Percentiles rank a stretch among this genome's conserved stretches.
Conservation (phyloP, 2,113 vertebrate species). For the Sinocyclocheilus maitianheensis region DNA sequence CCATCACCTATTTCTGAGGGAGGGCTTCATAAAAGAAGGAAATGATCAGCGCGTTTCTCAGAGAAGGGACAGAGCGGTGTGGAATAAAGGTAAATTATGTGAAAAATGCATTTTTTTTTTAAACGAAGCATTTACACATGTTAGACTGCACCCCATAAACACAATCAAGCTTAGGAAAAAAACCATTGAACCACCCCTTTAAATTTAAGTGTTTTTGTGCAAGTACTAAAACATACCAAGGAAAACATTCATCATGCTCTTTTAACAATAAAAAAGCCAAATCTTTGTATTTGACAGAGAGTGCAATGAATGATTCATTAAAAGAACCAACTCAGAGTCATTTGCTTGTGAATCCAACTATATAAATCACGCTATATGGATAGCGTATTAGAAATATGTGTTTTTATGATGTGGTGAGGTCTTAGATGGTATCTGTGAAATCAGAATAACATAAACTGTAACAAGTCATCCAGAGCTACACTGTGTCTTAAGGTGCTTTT, state of each 20-base stretch:
- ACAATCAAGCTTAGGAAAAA: too few relatives aligned
- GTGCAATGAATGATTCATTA: neutral
- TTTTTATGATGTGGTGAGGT: neutral
- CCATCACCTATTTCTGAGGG: too few relatives aligned
- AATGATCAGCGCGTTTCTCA: too few relatives aligned
- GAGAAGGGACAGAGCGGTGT: too few relatives aligned
- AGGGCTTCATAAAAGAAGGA: too few relatives aligned
- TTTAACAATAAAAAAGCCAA: neutral
- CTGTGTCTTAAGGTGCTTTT: neutral
- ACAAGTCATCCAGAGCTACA: neutral
- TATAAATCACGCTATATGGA: neutral
- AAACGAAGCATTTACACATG: too few relatives aligned
- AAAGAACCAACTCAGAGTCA: neutral
- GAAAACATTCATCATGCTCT: neutral
- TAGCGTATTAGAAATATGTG: neutral
- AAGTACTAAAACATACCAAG: too few relatives aligned
- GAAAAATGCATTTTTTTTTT: too few relatives aligned
- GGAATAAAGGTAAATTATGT: too few relatives aligned
- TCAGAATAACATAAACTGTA: conserved; percentile 2
- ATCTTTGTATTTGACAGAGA: neutral
- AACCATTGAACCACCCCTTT: too few relatives aligned
- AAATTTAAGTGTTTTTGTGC: too few relatives aligned
- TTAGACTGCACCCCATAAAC: too few relatives aligned
- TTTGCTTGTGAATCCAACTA: neutral
- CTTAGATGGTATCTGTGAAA: conserved; percentile 17